phyloP scores from a whole-genome alignment of 2,888 invertebrate species.

The Chrysomela aeneicollis region DNA sequence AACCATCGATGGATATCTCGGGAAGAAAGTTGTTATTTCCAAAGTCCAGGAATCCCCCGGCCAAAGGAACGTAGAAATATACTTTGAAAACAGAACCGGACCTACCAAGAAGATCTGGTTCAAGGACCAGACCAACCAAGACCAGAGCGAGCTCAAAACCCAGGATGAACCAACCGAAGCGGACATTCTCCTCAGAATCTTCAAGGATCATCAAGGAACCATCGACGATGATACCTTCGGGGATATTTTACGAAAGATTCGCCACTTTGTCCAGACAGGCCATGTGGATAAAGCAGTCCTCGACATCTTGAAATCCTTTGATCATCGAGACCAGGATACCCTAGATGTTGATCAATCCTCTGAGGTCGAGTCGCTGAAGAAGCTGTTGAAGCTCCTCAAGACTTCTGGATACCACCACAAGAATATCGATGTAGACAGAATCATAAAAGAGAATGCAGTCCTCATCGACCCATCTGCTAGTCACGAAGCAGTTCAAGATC shows the following conservation, averaged over 20 bases:
- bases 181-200: slow-evolving; percentile 37
- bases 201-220: slow-evolving; percentile 40
- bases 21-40: slow-evolving; percentile 40
- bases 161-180: slow-evolving; percentile 27
- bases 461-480: background rate
- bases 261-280: slow-evolving; percentile 40
- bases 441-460: background rate
- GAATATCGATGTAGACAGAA: background rate
- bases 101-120: slow-evolving; percentile 41
- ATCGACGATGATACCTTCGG: slow-evolving; percentile 39
- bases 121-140: slow-evolving; percentile 31
- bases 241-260: slow-evolving; percentile 38
- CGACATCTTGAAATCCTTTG: slow-evolving; percentile 25
- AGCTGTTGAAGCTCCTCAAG: background rate
- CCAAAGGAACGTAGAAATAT: slow-evolving; percentile 41
- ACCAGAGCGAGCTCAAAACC: slow-evolving; percentile 2
- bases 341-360: background rate
- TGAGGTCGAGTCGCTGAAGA: background rate
- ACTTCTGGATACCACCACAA: background rate
- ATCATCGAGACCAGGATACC: slow-evolving; percentile 13
- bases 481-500: background rate
- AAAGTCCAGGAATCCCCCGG: slow-evolving; percentile 37
- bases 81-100: slow-evolving; percentile 38
- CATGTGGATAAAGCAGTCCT: slow-evolving; percentile 35
- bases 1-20: slow-evolving; percentile 35